Conservation (phyloP, 2,888 invertebrate genomes). For the Drosophila diplacantha region DNA sequence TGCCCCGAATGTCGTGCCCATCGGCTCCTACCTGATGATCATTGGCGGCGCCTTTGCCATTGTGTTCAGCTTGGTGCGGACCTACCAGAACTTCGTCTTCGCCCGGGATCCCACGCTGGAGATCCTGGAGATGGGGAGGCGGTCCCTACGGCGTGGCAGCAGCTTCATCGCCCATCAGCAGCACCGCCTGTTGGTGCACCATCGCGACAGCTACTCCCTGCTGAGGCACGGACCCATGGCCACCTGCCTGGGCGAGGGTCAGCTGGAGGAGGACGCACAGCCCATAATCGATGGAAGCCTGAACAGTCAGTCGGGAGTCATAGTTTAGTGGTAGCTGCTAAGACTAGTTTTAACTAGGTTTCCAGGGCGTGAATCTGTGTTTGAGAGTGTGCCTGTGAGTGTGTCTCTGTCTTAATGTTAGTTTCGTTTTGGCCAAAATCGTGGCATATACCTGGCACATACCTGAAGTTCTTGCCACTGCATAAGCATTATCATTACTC, state of each 20-base stretch:
- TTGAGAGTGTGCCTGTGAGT: not conserved
- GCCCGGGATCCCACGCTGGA: slow-evolving; percentile 83
- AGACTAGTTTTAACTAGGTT: slow-evolving; percentile 11
- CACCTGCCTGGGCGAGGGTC: slow-evolving; percentile 54
- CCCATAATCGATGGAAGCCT: slow-evolving; percentile 62
- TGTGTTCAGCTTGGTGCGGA: slow-evolving; percentile 83
- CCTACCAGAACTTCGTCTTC: slow-evolving; percentile 86
- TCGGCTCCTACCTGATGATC: slow-evolving; percentile 85
- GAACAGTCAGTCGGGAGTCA: slow-evolving; percentile 45
- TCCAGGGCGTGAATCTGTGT: slow-evolving; percentile 17
- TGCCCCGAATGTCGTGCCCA: slow-evolving; percentile 84
- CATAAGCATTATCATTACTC: slow-evolving; percentile 37
- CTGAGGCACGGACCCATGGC: slow-evolving; percentile 65
- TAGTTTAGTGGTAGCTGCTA: slow-evolving; percentile 42
- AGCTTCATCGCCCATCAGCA: slow-evolving; percentile 77
- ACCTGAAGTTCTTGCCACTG: slow-evolving; percentile 51
- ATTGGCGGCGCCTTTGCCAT: slow-evolving; percentile 83
- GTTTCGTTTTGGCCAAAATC: slow-evolving; percentile 58
- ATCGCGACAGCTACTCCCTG: slow-evolving; percentile 76
- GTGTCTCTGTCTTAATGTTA: slow-evolving; percentile 24
- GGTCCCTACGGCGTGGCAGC: slow-evolving; percentile 83
- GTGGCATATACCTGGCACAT: slow-evolving; percentile 58
- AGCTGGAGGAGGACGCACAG: slow-evolving; percentile 63
- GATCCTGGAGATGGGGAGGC: slow-evolving; percentile 87
- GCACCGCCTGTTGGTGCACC: slow-evolving; percentile 68